Percentiles rank a stretch among this genome's conserved stretches.
Conservation (phyloP, 2,113 vertebrate species). For the Pachyramphus minor region DNA sequence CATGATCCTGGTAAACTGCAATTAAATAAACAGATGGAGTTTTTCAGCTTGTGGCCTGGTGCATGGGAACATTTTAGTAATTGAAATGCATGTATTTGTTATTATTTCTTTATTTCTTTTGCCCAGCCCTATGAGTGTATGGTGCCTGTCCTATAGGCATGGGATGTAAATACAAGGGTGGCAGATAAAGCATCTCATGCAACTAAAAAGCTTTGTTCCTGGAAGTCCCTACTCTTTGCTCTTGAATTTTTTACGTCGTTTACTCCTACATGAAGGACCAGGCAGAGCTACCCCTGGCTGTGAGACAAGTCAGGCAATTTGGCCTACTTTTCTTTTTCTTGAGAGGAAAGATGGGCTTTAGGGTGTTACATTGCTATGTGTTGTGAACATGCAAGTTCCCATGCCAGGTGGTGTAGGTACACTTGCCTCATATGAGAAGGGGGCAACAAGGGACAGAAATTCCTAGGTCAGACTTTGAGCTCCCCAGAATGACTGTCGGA, state of each 20-base stretch:
- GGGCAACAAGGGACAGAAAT: background rate
- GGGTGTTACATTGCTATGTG: background rate
- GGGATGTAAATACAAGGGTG: background rate
- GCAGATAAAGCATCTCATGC: background rate
- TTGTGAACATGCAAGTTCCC: background rate
- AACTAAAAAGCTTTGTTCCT: background rate
- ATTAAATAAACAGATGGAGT: slow-evolving; percentile 61
- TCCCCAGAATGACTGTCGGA: fast-evolving
- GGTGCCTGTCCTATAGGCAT: background rate
- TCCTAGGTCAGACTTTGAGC: background rate
- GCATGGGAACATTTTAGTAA: background rate
- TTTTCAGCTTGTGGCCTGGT: slow-evolving; percentile 26
- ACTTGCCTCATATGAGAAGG: background rate
- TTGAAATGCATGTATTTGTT: slow-evolving; percentile 7
- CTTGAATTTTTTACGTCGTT: background rate
- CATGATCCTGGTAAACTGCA: slow-evolving; percentile 52
- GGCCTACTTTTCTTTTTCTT: background rate
- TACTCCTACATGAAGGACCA: background rate
- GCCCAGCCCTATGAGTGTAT: background rate
- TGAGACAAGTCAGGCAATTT: background rate
- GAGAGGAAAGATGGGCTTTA: background rate
- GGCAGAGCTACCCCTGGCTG: background rate
- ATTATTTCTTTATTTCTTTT: background rate
- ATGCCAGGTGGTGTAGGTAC: fast-evolving
- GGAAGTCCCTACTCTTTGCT: background rate